Evolutionary conservation across 2,797 vertebrate species (phyloP).

Genomic region (Holocentrus rufus): DNA sequence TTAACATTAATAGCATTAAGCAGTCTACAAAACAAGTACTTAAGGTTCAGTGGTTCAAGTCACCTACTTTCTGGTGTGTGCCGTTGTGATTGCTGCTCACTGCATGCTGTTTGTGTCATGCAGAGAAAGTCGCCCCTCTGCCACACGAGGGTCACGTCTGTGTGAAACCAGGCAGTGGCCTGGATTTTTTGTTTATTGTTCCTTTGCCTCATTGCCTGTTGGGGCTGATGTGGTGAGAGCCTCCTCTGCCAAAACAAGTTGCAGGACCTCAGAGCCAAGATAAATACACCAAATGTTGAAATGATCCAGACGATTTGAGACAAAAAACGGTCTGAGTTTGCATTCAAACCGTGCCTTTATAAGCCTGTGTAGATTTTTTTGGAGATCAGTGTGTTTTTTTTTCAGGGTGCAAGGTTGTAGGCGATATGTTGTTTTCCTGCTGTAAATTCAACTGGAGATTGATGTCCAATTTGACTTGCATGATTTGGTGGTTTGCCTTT

Average conservation of each 20-base stretch:
- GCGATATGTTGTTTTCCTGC: neutral
- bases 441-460: no score
- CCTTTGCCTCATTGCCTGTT: constrained; percentile 34
- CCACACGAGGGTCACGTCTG: constrained; percentile 40
- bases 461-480: no score
- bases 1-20: constrained; percentile 30
- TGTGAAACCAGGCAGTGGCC: constrained; percentile 39
- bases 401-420: neutral
- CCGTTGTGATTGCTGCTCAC: neutral
- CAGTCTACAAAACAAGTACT: neutral
- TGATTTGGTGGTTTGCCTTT: no score
- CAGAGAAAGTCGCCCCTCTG: constrained; percentile 29
- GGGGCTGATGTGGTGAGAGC: constrained; percentile 27
- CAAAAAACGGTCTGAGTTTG: neutral
- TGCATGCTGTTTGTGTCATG: constrained; percentile 2
- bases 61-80: neutral
- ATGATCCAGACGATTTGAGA: constrained; percentile 22
- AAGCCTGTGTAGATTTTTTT: neutral
- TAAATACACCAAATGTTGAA: constrained; percentile 38
- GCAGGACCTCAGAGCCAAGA: constrained; percentile 36
- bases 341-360: neutral
- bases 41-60: no score
- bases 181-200: constrained; percentile 66
- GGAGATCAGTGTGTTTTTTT: constrained; percentile 2
- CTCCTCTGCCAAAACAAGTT: constrained; percentile 53